Evolutionary conservation across 1,140 invertebrate species (phyloP).

Genomic region (Drosophila novamexicana): DNA sequence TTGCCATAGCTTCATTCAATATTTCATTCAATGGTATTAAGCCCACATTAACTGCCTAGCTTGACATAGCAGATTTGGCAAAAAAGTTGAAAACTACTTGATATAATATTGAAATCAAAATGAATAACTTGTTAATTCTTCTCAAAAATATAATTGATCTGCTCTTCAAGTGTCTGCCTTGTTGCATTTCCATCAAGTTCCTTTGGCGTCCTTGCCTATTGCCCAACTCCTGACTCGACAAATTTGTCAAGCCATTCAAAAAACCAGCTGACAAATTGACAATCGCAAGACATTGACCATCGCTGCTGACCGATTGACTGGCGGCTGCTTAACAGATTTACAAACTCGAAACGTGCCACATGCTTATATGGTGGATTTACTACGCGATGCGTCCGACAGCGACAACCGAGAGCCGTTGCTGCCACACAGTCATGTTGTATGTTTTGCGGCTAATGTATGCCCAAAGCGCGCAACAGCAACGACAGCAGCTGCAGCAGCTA

Average conservation of each 20-base stretch:
- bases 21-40: too few species aligned
- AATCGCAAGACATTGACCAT: slow-evolving; percentile 43
- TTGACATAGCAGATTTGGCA: too few species aligned
- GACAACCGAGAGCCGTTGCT: slow-evolving; percentile 2
- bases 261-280: slow-evolving; percentile 19
- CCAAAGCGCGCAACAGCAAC: slow-evolving; percentile 56
- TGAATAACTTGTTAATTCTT: too few species aligned
- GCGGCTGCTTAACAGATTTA: slow-evolving; percentile 62
- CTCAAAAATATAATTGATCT: too few species aligned
- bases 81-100: too few species aligned
- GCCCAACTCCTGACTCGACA: slow-evolving; percentile 1
- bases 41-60: too few species aligned
- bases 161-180: too few species aligned
- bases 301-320: slow-evolving; percentile 67
- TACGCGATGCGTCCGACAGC: slow-evolving; percentile 15
- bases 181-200: not conserved
- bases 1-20: not conserved
- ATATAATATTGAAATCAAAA: too few species aligned
- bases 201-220: not conserved
- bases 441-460: slow-evolving; percentile 68
- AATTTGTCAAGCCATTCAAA: slow-evolving; percentile 22
- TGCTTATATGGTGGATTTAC: slow-evolving; percentile 69
- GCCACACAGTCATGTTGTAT: slow-evolving; percentile 42
- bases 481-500: slow-evolving; percentile 18
- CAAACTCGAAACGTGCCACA: slow-evolving; percentile 59